phyloP scores from a whole-genome alignment of 2,888 invertebrate genomes.

The Drosophila stalkeri region DNA sequence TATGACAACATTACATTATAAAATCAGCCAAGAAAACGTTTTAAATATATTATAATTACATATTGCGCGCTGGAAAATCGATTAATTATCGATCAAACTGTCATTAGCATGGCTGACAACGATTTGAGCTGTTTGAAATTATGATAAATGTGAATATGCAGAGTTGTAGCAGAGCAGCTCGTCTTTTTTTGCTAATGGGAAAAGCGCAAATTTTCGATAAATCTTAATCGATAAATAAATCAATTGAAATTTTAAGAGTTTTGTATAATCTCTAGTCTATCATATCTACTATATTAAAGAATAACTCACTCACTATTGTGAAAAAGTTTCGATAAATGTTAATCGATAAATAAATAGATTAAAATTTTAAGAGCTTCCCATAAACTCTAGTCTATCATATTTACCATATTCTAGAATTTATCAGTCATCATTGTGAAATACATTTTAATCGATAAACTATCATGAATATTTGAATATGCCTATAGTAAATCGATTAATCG shows the following conservation, averaged over 20 bases:
- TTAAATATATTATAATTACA: not conserved
- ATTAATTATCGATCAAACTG: slow-evolving; percentile 3
- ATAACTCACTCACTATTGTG: too few relatives aligned
- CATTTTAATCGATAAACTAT: not conserved
- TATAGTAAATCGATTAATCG: too few relatives aligned
- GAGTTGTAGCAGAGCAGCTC: not conserved
- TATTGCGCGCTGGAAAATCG: not conserved
- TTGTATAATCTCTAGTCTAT: too few relatives aligned
- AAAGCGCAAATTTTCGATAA: too few relatives aligned
- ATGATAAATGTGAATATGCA: not conserved
- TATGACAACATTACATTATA: slow-evolving; percentile 8
- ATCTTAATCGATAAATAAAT: too few relatives aligned
- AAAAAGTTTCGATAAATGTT: not conserved
- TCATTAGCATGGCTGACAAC: not conserved
- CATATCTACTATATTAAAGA: too few relatives aligned
- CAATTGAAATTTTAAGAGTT: too few relatives aligned
- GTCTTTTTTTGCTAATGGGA: not conserved
- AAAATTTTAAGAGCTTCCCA: too few relatives aligned
- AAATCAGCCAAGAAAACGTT: not conserved
- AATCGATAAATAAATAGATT: not conserved
- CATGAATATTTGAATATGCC: too few relatives aligned
- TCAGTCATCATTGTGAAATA: not conserved
- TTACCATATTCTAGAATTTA: too few relatives aligned
- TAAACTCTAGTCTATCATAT: too few relatives aligned
- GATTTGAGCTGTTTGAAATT: not conserved